Conservation (phyloP, 2,113 vertebrate genomes). For the Rhinolophus ferrumequinum region DNA sequence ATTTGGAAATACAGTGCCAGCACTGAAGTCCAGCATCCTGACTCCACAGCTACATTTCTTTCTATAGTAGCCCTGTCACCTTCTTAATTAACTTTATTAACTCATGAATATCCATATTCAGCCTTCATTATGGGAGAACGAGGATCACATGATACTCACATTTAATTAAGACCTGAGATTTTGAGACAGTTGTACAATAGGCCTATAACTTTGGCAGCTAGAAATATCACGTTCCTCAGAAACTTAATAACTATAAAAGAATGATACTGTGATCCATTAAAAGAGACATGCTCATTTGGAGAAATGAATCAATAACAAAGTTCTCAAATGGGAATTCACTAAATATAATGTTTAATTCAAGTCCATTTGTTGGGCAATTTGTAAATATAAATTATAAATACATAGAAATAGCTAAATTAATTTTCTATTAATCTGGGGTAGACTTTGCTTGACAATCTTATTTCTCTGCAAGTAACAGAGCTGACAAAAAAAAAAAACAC, state of each 20-base stretch:
- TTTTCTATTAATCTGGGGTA: conserved; percentile 41
- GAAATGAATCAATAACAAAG: conserved; percentile 2
- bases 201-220: not conserved
- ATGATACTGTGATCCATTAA: not conserved
- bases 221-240: not conserved
- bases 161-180: conserved; percentile 24
- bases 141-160: not conserved
- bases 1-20: not conserved
- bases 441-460: not conserved
- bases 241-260: not conserved
- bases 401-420: conserved; percentile 15
- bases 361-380: not conserved
- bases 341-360: conserved; percentile 8
- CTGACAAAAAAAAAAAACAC: not conserved
- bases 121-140: not conserved
- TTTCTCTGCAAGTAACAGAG: conserved; percentile 36
- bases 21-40: not conserved
- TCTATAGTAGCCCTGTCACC: not conserved
- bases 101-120: not conserved
- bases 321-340: conserved; percentile 7
- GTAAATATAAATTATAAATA: conserved; percentile 15
- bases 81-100: not conserved
- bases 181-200: not conserved
- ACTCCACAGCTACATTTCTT: not conserved
- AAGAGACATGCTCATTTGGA: not conserved